Evolutionary conservation across 2,113 vertebrate species (phyloP), one percentile per base, ranked within the genome.

Genomic region (Phasianus colchicus): DNA sequence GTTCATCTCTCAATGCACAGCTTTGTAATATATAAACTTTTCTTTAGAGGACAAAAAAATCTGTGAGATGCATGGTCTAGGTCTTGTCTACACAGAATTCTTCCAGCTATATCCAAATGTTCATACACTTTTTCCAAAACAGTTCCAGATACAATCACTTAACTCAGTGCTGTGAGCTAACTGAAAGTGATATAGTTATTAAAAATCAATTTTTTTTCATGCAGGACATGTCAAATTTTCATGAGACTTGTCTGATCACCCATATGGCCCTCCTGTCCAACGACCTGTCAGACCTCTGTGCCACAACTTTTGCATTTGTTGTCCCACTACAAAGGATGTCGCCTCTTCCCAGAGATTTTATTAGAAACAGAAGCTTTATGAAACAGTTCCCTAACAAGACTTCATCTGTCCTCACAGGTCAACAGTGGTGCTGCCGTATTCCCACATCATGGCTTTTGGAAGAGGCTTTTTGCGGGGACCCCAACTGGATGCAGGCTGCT

Each of bases 401-500:
- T 48, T 48, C 47, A 48, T 22, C 22, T 48, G 47, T 24, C 11
- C 47, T 48, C 21, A 22, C 47, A 24, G 47, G 47, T 48, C 47
- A 48, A 48, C 47, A 22, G 6, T 48, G 47, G 47, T 22, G 47
- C 47, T 48, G 11, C 47, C 21, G 11, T 22, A 48, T 48, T 24
- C 47, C 47, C 47, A 48, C 11, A 48, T 11, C 47, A 48, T 47
- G 47, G 47, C 47, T 47, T 47, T 21, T 47, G 47, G 47, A 47
- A 47, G 20, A 47, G 47, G 20, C 20, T 47, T 47, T 47, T 10
- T 11, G 10, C 30, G 10, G 27, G 29, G 8, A 13, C 13, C 11
- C 7, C 43, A 48, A 15, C 11, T 38, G 11, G 4, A 24, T 5
- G 2, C 45, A 67, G 17, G 3, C 5, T 77, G 16, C 34, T 0